Conservation (phyloP, 2,888 invertebrate species). For the Carcina quercana region DNA sequence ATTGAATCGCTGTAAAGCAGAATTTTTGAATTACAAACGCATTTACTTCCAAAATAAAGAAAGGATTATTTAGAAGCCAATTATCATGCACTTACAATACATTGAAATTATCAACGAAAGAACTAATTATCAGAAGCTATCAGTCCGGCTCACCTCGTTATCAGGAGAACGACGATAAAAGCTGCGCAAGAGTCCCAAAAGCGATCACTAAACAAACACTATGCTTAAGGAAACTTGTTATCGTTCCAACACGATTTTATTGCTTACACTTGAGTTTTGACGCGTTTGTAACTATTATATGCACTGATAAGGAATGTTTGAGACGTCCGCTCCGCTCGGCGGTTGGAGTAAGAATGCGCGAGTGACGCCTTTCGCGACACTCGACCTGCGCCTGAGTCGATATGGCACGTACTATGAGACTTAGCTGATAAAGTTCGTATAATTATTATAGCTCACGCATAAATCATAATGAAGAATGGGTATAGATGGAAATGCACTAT, state of each 20-base stretch:
- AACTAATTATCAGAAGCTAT: constrained; percentile 68
- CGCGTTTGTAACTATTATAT: constrained; percentile 19
- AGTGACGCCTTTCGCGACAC: constrained; percentile 18
- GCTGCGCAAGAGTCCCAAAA: constrained; percentile 39
- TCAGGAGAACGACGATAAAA: constrained; percentile 54
- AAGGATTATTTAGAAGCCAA: too few relatives aligned
- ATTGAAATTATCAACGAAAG: constrained; percentile 15
- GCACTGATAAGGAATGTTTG: constrained; percentile 28
- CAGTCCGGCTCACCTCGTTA: constrained; percentile 61
- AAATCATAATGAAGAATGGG: too few relatives aligned
- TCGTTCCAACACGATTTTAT: constrained; percentile 35
- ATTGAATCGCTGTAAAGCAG: too few relatives aligned
- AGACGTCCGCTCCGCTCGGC: constrained; percentile 35
- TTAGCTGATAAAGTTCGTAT: constrained; percentile 6
- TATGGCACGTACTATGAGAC: constrained; percentile 19
- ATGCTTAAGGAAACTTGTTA: constrained; percentile 23
- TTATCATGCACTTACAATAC: not conserved
- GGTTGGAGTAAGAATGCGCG: constrained; percentile 45
- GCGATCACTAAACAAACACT: constrained; percentile 55
- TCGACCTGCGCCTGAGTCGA: constrained; percentile 40
- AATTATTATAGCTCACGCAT: too few relatives aligned
- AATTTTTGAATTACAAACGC: too few relatives aligned
- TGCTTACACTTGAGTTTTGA: constrained; percentile 26
- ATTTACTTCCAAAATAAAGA: too few relatives aligned
- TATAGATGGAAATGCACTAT: too few relatives aligned